Conservation (phyloP, 2,888 invertebrate species). For the Sipha maydis region DNA sequence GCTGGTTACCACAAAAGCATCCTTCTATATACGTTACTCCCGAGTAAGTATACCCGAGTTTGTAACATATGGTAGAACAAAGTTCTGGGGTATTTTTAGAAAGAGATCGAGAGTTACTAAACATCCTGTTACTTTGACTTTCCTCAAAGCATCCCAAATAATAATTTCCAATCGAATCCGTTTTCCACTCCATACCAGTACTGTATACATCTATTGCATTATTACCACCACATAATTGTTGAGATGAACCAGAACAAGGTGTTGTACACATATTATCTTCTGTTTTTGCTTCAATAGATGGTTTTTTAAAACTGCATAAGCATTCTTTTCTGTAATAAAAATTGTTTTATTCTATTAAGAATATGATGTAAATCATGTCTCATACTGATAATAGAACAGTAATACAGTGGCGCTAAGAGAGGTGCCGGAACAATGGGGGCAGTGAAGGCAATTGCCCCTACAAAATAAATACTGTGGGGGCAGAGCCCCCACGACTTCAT, state of each 20-base stretch:
- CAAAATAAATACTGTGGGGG: no score
- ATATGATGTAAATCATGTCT: no score
- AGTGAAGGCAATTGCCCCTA: no score
- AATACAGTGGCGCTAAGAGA: no score
- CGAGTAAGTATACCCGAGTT: conserved; percentile 63
- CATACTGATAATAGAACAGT: no score
- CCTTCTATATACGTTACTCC: conserved; percentile 63
- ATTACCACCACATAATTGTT: conserved; percentile 59
- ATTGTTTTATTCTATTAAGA: background rate
- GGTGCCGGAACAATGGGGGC: no score
- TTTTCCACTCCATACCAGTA: conserved; percentile 54
- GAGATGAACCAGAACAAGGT: conserved; percentile 58
- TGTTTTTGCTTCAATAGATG: conserved; percentile 29
- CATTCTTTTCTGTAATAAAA: conserved; percentile 42
- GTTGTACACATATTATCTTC: conserved; percentile 48
- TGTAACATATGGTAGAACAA: conserved; percentile 64
- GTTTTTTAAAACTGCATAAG: conserved; percentile 41
- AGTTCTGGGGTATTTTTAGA: conserved; percentile 62
- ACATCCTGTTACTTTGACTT: conserved; percentile 62
- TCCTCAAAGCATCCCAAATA: conserved; percentile 64
- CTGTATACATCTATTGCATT: conserved; percentile 57
- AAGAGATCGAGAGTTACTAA: conserved; percentile 63
- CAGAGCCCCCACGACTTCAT: no score
- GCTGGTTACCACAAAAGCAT: conserved; percentile 64
- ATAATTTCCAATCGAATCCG: conserved; percentile 20